phyloP scores from a whole-genome alignment of 2,888 invertebrate genomes.

The Anoncus sp. region DNA sequence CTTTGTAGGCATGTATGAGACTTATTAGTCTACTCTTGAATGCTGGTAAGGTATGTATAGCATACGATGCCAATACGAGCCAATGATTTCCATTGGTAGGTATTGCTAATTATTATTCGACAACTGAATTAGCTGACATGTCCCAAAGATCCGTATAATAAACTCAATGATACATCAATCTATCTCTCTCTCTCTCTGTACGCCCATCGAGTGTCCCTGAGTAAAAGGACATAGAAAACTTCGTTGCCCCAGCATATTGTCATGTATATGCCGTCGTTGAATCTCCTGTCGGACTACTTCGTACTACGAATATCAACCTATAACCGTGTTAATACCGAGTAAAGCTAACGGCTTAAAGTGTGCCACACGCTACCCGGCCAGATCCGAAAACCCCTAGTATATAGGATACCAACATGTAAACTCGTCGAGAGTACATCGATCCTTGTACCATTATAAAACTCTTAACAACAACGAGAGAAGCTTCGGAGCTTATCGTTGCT shows the following conservation, averaged over 20 bases:
- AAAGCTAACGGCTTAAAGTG: neutral
- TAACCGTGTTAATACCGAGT: neutral
- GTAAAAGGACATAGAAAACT: neutral
- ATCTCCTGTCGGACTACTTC: constrained; percentile 11
- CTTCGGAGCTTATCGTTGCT: constrained; percentile 49
- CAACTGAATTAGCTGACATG: too few species aligned
- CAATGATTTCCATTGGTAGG: too few species aligned
- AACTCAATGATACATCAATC: too few species aligned
- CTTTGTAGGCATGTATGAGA: constrained; percentile 3
- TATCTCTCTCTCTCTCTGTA: too few species aligned
- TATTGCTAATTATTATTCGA: too few species aligned
- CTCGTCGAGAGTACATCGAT: constrained; percentile 7
- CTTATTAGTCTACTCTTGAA: neutral
- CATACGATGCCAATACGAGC: too few species aligned
- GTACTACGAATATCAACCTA: constrained; percentile 5
- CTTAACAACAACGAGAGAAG: constrained; percentile 32
- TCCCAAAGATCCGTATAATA: too few species aligned
- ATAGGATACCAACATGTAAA: constrained; percentile 1
- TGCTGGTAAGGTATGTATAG: neutral
- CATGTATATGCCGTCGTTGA: neutral
- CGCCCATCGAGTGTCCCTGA: too few species aligned
- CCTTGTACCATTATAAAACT: constrained; percentile 45
- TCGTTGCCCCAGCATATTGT: neutral
- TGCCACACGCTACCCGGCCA: neutral
- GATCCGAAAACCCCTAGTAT: constrained; percentile 6